A percentile compares a stretch with the other conserved stretches of the same genome.
Evolutionary conservation across 2,888 invertebrate genomes (phyloP).

Genomic region (Falcaria lacertinaria): DNA sequence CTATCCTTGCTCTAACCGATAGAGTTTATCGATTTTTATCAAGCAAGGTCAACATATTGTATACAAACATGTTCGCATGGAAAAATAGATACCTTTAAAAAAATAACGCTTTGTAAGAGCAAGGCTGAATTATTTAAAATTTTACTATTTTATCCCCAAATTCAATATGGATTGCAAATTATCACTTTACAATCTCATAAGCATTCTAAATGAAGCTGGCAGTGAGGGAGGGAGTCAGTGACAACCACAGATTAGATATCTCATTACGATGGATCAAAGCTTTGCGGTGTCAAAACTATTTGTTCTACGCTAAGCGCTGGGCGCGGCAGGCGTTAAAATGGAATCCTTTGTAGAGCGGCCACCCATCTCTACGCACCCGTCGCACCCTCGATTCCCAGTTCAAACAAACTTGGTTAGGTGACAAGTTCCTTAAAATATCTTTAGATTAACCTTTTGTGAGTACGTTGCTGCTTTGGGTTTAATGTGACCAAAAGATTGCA

Average conservation of each 20-base stretch:
- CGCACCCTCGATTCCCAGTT: background rate
- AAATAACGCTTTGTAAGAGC: too few species aligned
- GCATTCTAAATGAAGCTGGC: constrained; percentile 26
- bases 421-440: too few species aligned
- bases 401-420: background rate
- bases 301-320: constrained; percentile 17
- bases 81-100: too few species aligned
- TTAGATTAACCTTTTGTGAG: too few species aligned
- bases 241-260: constrained; percentile 36
- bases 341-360: constrained; percentile 5
- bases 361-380: too few species aligned
- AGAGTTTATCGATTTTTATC: background rate
- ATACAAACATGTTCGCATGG: too few species aligned
- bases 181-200: constrained; percentile 10
- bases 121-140: too few species aligned
- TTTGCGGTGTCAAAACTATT: constrained; percentile 36
- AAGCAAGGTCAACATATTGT: too few species aligned
- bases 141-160: background rate
- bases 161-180: background rate
- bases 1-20: background rate
- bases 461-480: too few species aligned
- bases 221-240: constrained; percentile 16
- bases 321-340: constrained; percentile 9
- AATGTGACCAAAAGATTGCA: too few species aligned
- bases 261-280: constrained; percentile 47